A percentile compares a stretch with the other conserved stretches of the same genome.
Evolutionary conservation across 2,797 vertebrate genomes (phyloP).

Genomic region (Chrosomus eos): DNA sequence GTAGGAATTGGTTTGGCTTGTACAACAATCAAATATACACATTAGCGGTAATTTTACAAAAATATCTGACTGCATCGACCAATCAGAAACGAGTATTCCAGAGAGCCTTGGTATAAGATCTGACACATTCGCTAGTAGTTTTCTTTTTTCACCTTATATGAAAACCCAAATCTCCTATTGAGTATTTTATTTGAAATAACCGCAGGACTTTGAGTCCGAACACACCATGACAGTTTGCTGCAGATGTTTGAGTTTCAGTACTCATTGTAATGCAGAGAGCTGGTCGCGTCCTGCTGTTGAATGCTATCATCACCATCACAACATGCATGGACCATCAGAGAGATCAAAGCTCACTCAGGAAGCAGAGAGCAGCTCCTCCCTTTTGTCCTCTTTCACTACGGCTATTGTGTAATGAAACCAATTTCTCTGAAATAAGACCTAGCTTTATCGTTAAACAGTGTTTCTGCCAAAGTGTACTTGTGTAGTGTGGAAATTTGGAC

Average conservation of each 20-base stretch:
- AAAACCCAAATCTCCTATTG: neutral
- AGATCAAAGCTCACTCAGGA: slow-evolving; percentile 49
- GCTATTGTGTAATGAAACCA: slow-evolving; percentile 29
- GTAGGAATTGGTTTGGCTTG: neutral
- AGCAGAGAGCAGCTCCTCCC: slow-evolving; percentile 24
- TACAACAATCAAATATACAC: neutral
- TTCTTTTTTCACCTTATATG: neutral
- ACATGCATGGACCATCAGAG: slow-evolving; percentile 19
- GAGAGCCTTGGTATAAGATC: neutral
- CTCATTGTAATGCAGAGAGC: slow-evolving; percentile 33
- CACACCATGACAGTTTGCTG: neutral
- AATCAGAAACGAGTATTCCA: neutral
- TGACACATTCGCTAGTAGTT: neutral
- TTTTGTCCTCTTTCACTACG: slow-evolving; percentile 13
- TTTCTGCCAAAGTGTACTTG: neutral
- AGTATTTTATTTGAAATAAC: neutral
- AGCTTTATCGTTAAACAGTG: neutral
- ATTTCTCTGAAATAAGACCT: slow-evolving; percentile 26
- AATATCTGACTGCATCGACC: neutral
- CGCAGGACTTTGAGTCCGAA: neutral
- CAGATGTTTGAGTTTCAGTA: slow-evolving; percentile 23
- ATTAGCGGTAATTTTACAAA: neutral
- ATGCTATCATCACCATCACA: slow-evolving; percentile 35
- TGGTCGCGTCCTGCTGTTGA: slow-evolving; percentile 43
- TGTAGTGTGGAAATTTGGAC: neutral